Evolutionary conservation across 1,140 invertebrate genomes (phyloP).

Genomic region (Halyomorpha halys): DNA sequence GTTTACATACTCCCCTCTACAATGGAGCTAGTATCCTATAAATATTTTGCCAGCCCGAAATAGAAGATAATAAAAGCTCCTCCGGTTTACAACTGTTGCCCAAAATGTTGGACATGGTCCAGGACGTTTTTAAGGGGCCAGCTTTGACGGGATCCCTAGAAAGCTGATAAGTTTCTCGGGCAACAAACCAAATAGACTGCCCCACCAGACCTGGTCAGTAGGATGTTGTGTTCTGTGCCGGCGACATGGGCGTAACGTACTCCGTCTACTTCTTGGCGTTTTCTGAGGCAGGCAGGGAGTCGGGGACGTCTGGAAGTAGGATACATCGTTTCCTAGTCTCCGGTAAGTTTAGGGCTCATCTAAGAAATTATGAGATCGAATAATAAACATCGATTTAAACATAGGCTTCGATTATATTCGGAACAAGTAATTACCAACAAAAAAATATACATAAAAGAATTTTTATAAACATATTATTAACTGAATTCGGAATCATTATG

Average conservation of each 20-base stretch:
- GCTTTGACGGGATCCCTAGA: background rate
- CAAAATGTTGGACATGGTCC: background rate
- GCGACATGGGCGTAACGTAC: constrained; percentile 6
- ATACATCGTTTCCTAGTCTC: background rate
- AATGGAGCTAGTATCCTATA: no score
- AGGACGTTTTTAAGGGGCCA: constrained; percentile 6
- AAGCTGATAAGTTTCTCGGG: constrained; percentile 7
- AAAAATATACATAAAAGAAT: no score
- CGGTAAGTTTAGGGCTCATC: background rate
- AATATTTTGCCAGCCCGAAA: no score
- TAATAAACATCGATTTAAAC: background rate
- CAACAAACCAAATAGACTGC: background rate
- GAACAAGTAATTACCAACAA: no score
- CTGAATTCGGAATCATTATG: no score
- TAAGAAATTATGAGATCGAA: background rate
- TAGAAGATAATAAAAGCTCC: no score
- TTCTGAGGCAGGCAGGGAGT: constrained; percentile 2
- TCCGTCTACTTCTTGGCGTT: constrained; percentile 13
- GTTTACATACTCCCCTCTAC: no score
- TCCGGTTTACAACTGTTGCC: no score
- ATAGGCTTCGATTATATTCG: no score
- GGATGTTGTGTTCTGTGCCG: background rate
- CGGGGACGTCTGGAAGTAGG: background rate
- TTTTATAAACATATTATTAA: no score
- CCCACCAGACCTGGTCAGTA: background rate